Evolutionary conservation across 2,797 vertebrate species (phyloP).

Genomic region (Eleutherodactylus coqui): DNA sequence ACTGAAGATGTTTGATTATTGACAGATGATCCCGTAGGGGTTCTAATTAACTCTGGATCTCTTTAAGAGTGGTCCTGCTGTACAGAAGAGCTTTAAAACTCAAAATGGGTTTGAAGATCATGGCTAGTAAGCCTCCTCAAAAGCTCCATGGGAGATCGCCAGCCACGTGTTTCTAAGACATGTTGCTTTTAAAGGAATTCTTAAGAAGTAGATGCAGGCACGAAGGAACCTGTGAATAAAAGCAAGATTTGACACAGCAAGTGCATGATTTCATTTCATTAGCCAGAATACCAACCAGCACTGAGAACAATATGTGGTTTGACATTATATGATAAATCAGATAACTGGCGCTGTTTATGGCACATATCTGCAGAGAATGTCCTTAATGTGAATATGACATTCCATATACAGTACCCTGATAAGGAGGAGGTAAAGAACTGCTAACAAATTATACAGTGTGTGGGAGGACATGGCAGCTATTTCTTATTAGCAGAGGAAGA

Average conservation of each 20-base stretch:
- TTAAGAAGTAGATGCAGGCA: slow-evolving; percentile 16
- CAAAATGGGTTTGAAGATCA: slow-evolving; percentile 27
- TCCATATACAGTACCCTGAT: background rate
- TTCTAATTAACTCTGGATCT: slow-evolving; percentile 40
- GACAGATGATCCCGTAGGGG: slow-evolving; percentile 32
- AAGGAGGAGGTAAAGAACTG: slow-evolving; percentile 47
- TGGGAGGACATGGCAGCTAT: slow-evolving; percentile 60
- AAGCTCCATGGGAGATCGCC: slow-evolving; percentile 39
- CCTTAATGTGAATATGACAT: background rate
- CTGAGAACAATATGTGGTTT: slow-evolving; percentile 9
- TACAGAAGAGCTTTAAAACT: slow-evolving; percentile 35
- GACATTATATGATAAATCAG: slow-evolving; percentile 31
- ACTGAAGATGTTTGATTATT: slow-evolving; percentile 41
- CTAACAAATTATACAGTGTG: slow-evolving; percentile 59
- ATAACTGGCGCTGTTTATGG: slow-evolving; percentile 20
- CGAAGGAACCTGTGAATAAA: slow-evolving; percentile 11
- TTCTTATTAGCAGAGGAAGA: slow-evolving; percentile 47
- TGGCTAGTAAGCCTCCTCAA: slow-evolving; percentile 48
- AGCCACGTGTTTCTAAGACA: slow-evolving; percentile 42
- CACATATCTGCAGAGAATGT: slow-evolving; percentile 26
- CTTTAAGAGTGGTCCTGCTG: slow-evolving; percentile 24
- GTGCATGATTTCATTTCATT: slow-evolving; percentile 27
- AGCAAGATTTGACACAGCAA: slow-evolving; percentile 16
- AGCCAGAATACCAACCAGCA: slow-evolving; percentile 4
- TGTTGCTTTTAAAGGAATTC: slow-evolving; percentile 47